Percentiles rank a stretch among this genome's conserved stretches.
These are phyloP conservation scores for Masnerella sp. DNA, from an alignment of 2,888 invertebrate genomes.

Conservation along the genomic window DNA sequence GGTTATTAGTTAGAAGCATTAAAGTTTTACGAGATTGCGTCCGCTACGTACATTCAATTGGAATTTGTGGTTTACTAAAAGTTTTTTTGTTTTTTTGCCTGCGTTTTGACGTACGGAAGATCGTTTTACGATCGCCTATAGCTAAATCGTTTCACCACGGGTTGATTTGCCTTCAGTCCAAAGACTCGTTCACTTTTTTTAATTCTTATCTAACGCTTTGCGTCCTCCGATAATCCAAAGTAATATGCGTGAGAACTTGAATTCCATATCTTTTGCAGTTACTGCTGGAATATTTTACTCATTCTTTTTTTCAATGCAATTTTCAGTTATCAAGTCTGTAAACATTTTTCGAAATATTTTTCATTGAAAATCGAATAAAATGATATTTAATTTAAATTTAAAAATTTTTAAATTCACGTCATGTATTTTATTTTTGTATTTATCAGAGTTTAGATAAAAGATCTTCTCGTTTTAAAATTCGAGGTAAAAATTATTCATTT, in stretches of 20 bases:
- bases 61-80: constrained; percentile 52
- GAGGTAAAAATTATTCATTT: too few relatives aligned
- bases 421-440: too few relatives aligned
- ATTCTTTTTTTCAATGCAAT: constrained; percentile 2
- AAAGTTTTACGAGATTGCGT: constrained; percentile 46
- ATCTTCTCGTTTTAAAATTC: too few relatives aligned
- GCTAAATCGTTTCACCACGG: constrained; percentile 53
- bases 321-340: too few relatives aligned
- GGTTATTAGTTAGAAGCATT: constrained; percentile 32
- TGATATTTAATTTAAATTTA: too few relatives aligned
- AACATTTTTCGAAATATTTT: too few relatives aligned
- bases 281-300: constrained; percentile 1
- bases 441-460: too few relatives aligned
- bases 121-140: constrained; percentile 57
- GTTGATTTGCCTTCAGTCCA: constrained; percentile 49
- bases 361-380: too few relatives aligned
- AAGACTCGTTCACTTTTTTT: constrained; percentile 40
- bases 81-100: constrained; percentile 37
- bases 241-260: constrained; percentile 45
- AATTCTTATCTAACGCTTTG: constrained; percentile 54
- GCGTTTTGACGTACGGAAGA: constrained; percentile 53
- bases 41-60: constrained; percentile 38
- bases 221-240: constrained; percentile 48
- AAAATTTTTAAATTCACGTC: too few relatives aligned
- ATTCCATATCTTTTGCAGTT: constrained; percentile 38